phyloP scores from a whole-genome alignment of 2,888 invertebrate genomes.

The Eumacrocentrus americanus region DNA sequence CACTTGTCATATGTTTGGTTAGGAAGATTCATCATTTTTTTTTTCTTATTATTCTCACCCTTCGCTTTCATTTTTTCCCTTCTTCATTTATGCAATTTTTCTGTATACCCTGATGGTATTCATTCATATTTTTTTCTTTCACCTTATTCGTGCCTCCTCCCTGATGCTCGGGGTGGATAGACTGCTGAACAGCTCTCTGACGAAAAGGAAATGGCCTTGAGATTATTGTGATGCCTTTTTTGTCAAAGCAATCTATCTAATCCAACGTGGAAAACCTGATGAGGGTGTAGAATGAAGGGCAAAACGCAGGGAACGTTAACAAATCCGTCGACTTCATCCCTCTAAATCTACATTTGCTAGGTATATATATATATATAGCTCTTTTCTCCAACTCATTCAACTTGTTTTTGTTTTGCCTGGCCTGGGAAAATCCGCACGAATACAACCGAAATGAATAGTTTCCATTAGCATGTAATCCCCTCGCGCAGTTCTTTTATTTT shows the following conservation, averaged over 20 bases:
- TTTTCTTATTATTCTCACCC: too few species aligned
- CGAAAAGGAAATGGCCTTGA: constrained; percentile 23
- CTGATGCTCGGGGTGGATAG: not conserved
- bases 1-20: too few species aligned
- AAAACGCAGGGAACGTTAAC: constrained; percentile 2
- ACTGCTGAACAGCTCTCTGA: constrained; percentile 10
- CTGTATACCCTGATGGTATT: not conserved
- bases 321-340: constrained; percentile 16
- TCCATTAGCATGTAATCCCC: not conserved
- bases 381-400: constrained; percentile 10
- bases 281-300: constrained; percentile 8
- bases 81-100: not conserved
- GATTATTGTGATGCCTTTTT: constrained; percentile 18
- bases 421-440: too few species aligned
- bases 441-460: not conserved
- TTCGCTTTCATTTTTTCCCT: not conserved
- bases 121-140: constrained; percentile 1
- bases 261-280: constrained; percentile 18
- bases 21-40: too few species aligned
- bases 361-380: not conserved
- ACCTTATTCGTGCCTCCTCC: not conserved
- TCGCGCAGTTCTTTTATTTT: too few species aligned
- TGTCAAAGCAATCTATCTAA: constrained; percentile 24
- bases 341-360: constrained; percentile 13
- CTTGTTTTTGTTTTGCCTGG: not conserved